A percentile compares a stretch with the other conserved stretches of the same genome.
phyloP scores from a whole-genome alignment of 2,888 invertebrate genomes.

The Eristalis pertinax region DNA sequence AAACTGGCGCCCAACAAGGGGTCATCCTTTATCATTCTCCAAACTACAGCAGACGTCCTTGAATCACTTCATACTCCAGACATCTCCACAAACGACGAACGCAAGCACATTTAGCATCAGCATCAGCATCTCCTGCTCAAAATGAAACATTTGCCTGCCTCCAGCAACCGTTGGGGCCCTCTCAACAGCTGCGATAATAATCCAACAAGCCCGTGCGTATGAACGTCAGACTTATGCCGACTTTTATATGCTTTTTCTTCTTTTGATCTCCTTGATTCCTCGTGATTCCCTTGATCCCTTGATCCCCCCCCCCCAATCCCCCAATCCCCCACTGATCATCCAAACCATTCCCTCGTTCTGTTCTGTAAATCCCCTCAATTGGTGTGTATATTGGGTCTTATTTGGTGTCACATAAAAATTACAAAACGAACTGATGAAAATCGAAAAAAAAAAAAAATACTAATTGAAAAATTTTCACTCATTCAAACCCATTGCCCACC shows the following conservation, averaged over 20 bases:
- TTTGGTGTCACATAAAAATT: conserved; percentile 26
- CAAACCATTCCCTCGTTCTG: not conserved
- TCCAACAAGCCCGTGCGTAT: conserved; percentile 6
- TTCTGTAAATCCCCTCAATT: conserved; percentile 10
- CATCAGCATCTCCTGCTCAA: no score
- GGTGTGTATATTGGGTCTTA: conserved; percentile 24
- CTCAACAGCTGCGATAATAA: conserved; percentile 17
- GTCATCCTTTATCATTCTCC: no score
- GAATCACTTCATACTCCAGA: no score
- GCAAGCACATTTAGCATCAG: no score
- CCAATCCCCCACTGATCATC: no score
- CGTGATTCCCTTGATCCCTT: conserved; percentile 10
- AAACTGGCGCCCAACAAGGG: no score
- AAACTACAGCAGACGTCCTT: no score
- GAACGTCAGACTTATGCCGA: conserved; percentile 42
- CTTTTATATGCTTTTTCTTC: conserved; percentile 46
- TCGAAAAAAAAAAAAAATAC: conserved; percentile 27
- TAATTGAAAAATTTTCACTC: conserved; percentile 61
- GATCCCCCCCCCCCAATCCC: not conserved
- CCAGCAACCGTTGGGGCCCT: conserved; percentile 26
- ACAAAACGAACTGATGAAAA: not conserved
- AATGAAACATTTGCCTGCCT: not conserved
- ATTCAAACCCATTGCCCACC: not conserved
- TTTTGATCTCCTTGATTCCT: no score
- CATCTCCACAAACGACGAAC: no score